Evolutionary conservation across 2,797 vertebrate genomes (phyloP), one percentile per base, ranked within the genome.

Genomic region (Triplophysa yarkandensis): DNA sequence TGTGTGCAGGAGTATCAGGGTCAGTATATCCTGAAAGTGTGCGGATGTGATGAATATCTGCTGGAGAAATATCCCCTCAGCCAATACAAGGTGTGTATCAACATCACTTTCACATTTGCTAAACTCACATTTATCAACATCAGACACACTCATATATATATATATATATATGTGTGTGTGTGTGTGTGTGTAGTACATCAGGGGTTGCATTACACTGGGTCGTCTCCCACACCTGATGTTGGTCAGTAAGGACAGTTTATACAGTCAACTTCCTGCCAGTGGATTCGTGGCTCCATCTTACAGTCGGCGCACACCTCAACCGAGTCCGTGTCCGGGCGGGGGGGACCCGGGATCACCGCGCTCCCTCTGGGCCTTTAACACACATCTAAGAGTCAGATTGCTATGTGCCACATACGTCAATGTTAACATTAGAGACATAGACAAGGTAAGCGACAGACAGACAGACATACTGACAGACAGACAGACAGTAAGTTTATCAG

Each of bases 1-100:
- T 94, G 92, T 52, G 91, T 94, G 36, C 89, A 92, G 83, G 92
- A 93, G 78, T 92, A 93, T 83, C 91, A 92, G 88, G 92, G 92
- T 3, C 91, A 93, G 84, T 93, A 93, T 86, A 92, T 93, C 71
- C 89, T 92, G 16, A 93, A 92, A 83, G 91, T 91, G 77, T 93
- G 92, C 66, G 92, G 92, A 81, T 93, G 92, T n/a, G 92, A 93
- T 21, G 92, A 93, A 76, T 93, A 92, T 77, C 85, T 93, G 70
- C 80, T 93, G 78, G 92, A 93, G 85, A 92, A 91, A 46, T 90
- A 90, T 73, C 92, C 92, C 0, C 91, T 93, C 67, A 93, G 91
- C 81, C 92, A 93, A 83, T 93, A 93, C 85, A 93, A 93, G 92
- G 92, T 43, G 82, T 60, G 7, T 27, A 1, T 4, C 2, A 41